A percentile compares a stretch with the other conserved stretches of the same genome.
Evolutionary conservation across 1,140 invertebrate genomes (phyloP).

Genomic region (Aphelenchoides fujianensis): DNA sequence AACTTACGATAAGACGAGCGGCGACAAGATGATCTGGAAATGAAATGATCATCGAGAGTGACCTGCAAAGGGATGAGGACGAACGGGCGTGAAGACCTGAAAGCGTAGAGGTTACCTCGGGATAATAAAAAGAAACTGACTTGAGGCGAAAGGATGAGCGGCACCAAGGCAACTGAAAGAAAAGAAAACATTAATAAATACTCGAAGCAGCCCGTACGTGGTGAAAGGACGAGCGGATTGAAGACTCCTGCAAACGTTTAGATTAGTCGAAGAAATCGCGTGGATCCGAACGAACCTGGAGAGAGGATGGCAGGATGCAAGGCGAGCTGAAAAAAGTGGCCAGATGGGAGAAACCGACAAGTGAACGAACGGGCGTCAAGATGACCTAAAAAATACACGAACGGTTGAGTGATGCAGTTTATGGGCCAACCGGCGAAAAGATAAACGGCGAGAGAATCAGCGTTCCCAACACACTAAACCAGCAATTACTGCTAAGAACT

Average conservation of each 20-base stretch:
- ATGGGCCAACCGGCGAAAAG: too few species aligned
- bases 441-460: slow-evolving; percentile 49
- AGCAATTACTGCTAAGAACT: slow-evolving; percentile 32
- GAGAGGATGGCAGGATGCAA: slow-evolving; percentile 6
- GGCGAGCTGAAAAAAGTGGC: not conserved
- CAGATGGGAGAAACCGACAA: slow-evolving; percentile 11
- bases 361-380: slow-evolving; percentile 24
- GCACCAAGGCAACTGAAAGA: slow-evolving; percentile 32
- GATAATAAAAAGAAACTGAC: not conserved
- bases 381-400: too few species aligned
- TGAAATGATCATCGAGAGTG: not conserved
- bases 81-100: not conserved
- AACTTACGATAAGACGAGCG: slow-evolving; percentile 18
- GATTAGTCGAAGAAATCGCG: not conserved
- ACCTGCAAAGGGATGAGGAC: not conserved
- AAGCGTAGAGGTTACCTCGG: not conserved
- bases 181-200: not conserved
- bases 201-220: not conserved
- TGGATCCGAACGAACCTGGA: not conserved
- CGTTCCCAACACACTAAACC: slow-evolving; percentile 38
- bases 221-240: slow-evolving; percentile 13
- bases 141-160: slow-evolving; percentile 30
- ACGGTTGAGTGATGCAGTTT: too few species aligned
- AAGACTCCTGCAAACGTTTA: slow-evolving; percentile 6
- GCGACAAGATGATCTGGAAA: slow-evolving; percentile 22